Evolutionary conservation across 2,113 vertebrate species (phyloP).

Genomic region (Lathamus discolor): DNA sequence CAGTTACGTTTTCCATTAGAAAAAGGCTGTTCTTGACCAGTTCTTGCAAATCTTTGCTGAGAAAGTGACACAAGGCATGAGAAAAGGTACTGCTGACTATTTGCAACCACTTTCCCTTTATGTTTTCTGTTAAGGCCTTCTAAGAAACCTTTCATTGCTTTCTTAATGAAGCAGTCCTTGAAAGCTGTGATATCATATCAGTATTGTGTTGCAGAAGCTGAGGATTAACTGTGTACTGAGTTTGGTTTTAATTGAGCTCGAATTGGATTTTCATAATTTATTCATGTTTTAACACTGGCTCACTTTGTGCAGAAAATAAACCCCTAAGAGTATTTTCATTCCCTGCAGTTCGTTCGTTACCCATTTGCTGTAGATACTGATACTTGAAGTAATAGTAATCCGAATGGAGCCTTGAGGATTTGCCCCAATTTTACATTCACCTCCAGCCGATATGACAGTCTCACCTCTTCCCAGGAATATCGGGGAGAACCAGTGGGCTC

Average conservation of each 20-base stretch:
- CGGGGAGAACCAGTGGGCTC: neutral
- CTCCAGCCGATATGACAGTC: neutral
- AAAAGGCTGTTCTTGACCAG: neutral
- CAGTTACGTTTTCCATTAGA: neutral
- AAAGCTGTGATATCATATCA: neutral
- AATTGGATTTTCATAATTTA: constrained; percentile 24
- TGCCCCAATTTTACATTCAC: neutral
- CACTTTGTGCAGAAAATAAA: neutral
- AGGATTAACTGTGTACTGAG: neutral
- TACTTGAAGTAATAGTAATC: neutral
- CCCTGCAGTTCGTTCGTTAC: neutral
- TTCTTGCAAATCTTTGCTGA: neutral
- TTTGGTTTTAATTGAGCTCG: constrained; percentile 31
- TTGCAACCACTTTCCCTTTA: neutral
- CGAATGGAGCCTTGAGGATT: neutral
- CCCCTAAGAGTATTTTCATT: neutral
- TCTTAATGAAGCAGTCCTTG: neutral
- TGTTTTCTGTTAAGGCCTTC: neutral
- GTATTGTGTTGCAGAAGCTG: neutral
- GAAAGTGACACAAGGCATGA: neutral
- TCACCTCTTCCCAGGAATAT: neutral
- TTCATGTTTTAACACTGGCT: neutral
- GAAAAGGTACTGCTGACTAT: neutral
- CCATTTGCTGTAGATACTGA: neutral
- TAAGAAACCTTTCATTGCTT: neutral